These are phyloP conservation scores for Eubasilissa regina DNA, from an alignment of 1,140 invertebrate species.

Conservation along the genomic window DNA sequence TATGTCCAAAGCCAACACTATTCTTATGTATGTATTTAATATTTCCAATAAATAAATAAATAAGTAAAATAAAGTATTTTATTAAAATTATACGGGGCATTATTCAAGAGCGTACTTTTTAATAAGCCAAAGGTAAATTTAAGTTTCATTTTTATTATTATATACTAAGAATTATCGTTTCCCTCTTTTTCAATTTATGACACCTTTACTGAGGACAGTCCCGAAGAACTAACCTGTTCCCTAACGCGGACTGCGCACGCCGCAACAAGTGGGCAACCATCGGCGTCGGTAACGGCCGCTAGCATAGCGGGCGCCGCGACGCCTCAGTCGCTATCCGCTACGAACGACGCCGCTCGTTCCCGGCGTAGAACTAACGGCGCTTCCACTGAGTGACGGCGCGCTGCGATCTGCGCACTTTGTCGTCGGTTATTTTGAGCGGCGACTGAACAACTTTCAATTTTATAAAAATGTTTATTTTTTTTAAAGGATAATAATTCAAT, in stretches of 20 bases:
- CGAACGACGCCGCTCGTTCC: neutral
- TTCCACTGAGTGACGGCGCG: neutral
- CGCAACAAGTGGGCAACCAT: slow-evolving; percentile 4
- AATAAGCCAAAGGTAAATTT: too few species aligned
- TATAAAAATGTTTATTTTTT: neutral
- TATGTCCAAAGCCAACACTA: too few species aligned
- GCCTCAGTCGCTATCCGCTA: slow-evolving; percentile 27
- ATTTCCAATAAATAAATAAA: too few species aligned
- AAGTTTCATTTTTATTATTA: too few species aligned
- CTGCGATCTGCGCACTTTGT: neutral
- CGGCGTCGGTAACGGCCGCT: neutral
- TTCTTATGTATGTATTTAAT: too few species aligned
- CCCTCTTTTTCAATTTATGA: too few species aligned
- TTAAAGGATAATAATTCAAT: neutral
- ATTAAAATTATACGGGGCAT: too few species aligned
- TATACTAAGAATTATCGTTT: too few species aligned
- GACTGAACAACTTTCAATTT: neutral
- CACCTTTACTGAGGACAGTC: too few species aligned
- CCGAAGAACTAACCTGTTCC: too few species aligned
- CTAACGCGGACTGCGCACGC: neutral
- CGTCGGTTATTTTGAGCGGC: neutral
- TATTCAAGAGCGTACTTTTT: too few species aligned
- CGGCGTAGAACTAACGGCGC: neutral
- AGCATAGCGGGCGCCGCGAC: neutral
- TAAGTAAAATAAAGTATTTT: too few species aligned